Evolutionary conservation across 2,888 invertebrate genomes (phyloP).

Genomic region (Scrobipalpa costella): DNA sequence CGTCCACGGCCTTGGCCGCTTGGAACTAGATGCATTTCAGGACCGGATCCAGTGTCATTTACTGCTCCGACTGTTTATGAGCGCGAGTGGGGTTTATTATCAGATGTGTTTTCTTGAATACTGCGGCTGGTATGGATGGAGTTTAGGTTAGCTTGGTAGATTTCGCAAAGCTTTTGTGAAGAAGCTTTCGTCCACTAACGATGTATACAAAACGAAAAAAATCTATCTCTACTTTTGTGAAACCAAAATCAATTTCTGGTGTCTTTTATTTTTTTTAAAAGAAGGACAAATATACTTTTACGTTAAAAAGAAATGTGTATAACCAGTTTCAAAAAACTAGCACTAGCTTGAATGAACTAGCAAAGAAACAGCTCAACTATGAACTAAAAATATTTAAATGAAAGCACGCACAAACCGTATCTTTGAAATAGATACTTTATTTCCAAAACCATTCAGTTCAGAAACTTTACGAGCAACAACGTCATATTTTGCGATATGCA

Average conservation of each 20-base stretch:
- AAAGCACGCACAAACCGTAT: neutral
- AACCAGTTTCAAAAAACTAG: no score
- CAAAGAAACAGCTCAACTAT: no score
- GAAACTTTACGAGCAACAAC: neutral
- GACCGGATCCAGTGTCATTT: conserved; percentile 25
- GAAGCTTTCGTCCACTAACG: no score
- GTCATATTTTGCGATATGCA: neutral
- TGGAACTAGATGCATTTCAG: conserved; percentile 60
- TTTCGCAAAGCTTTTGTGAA: neutral
- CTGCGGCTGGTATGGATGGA: neutral
- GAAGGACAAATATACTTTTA: no score
- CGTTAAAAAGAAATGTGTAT: no score
- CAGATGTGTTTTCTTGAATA: neutral
- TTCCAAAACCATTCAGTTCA: neutral
- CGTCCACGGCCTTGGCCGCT: conserved; percentile 60
- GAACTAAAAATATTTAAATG: neutral
- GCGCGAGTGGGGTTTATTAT: neutral
- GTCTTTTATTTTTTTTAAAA: neutral
- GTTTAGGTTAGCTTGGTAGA: neutral
- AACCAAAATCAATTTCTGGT: no score
- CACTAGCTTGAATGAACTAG: no score
- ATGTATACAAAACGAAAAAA: no score
- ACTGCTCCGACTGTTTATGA: neutral
- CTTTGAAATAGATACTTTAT: neutral
- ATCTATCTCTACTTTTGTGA: no score